Evolutionary conservation across 1,140 invertebrate genomes (phyloP).

Genomic region (Brachionus plicatilis): DNA sequence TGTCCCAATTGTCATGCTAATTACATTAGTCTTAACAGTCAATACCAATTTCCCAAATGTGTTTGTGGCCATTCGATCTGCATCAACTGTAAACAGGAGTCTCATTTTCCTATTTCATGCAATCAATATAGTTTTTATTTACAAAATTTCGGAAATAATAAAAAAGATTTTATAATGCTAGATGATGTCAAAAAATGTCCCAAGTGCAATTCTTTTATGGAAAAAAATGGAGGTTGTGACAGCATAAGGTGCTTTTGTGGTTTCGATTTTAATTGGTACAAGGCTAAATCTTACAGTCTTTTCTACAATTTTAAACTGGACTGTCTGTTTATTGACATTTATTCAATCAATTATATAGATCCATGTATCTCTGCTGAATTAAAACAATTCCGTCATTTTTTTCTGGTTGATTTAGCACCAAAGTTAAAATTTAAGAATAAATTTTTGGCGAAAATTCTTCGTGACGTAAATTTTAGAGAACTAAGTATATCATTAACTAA

Average conservation of each 20-base stretch:
- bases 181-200: constrained; percentile 20
- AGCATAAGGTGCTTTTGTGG: not conserved
- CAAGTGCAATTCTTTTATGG: not conserved
- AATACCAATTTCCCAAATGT: not conserved
- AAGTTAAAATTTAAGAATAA: not conserved
- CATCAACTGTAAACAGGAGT: not conserved
- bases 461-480: not conserved
- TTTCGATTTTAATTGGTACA: not conserved
- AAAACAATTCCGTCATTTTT: not conserved
- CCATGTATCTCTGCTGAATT: not conserved
- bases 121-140: not conserved
- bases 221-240: constrained; percentile 24
- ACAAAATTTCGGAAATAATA: not conserved
- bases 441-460: not conserved
- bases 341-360: not conserved
- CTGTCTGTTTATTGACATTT: not conserved
- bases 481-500: not conserved
- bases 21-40: not conserved
- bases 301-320: not conserved
- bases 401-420: not conserved
- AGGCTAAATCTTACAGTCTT: not conserved
- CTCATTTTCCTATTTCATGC: not conserved
- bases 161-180: not conserved
- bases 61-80: not conserved
- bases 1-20: not conserved